These are phyloP conservation scores for Mormyrus proboscirostris DNA, from an alignment of 2,797 vertebrate genomes.

Conservation along the genomic window DNA sequence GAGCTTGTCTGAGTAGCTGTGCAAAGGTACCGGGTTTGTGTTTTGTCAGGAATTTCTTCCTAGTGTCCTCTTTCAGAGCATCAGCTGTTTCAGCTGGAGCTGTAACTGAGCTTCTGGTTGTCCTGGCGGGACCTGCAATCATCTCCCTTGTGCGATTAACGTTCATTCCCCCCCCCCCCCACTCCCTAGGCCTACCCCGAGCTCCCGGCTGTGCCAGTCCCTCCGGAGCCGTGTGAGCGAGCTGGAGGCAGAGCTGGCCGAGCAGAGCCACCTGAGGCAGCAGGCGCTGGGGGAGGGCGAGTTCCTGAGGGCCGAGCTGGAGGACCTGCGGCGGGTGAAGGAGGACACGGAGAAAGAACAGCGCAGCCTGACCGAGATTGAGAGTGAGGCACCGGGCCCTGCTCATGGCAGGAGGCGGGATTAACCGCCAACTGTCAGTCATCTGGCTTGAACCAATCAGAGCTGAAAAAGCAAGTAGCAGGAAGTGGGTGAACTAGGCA, in stretches of 20 bases:
- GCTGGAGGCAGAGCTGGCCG: conserved; percentile 90
- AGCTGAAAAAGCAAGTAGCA: not conserved
- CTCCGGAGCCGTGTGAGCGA: conserved; percentile 82
- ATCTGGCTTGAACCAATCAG: not conserved
- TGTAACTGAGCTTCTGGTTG: not conserved
- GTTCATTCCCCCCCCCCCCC: not conserved
- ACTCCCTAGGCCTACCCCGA: conserved; percentile 53
- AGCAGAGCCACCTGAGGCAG: conserved; percentile 88
- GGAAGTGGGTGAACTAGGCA: not conserved
- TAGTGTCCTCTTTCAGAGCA: not conserved
- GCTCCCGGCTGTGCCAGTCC: conserved; percentile 71
- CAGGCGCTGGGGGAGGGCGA: conserved; percentile 85
- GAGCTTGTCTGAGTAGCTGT: not conserved
- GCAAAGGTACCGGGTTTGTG: not conserved
- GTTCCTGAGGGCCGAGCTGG: conserved; percentile 85
- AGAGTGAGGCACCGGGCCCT: conserved; percentile 66
- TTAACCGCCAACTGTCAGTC: not conserved
- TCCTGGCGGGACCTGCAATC: not conserved
- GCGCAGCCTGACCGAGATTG: conserved; percentile 87
- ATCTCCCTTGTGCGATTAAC: not conserved
- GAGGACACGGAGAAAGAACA: conserved; percentile 95
- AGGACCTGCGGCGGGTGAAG: conserved; percentile 81
- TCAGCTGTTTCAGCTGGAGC: not conserved
- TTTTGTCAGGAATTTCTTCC: not conserved
- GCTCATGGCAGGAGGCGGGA: not conserved